Percentiles rank a stretch among this genome's conserved stretches.
Evolutionary conservation across 1,140 invertebrate species (phyloP).

Genomic region (Leptoteleia sp.): DNA sequence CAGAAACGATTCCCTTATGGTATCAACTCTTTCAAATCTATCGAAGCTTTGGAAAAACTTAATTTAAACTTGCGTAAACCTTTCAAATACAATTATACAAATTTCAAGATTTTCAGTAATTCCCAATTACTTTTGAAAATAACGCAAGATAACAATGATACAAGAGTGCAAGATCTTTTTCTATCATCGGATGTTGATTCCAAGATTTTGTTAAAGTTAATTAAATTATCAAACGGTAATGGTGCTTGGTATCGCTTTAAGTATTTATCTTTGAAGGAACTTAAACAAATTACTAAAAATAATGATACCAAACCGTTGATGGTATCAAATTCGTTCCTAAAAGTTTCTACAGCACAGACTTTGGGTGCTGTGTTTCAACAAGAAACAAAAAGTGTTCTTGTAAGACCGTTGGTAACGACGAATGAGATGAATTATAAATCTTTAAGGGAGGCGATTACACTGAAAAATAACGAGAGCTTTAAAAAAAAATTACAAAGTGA

Average conservation of each 20-base stretch:
- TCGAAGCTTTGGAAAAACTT: constrained; percentile 8
- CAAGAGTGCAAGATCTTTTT: constrained; percentile 7
- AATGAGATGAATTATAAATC: too few relatives aligned
- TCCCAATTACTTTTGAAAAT: constrained; percentile 7
- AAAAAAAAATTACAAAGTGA: too few relatives aligned
- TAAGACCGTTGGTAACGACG: too few relatives aligned
- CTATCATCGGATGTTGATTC: constrained; percentile 1
- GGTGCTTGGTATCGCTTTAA: constrained; percentile 8
- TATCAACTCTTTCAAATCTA: constrained; percentile 19
- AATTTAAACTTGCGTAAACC: not conserved
- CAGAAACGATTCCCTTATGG: too few relatives aligned
- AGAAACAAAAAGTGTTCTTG: too few relatives aligned
- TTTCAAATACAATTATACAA: not conserved
- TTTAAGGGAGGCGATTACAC: too few relatives aligned
- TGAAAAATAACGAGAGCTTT: too few relatives aligned
- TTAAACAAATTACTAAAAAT: too few relatives aligned
- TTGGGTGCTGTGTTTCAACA: not conserved
- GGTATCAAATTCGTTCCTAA: constrained; percentile 41
- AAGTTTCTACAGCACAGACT: constrained; percentile 23
- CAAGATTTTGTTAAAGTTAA: not conserved
- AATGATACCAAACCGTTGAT: not conserved
- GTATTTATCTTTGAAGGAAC: constrained; percentile 3
- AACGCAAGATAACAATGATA: not conserved
- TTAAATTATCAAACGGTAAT: not conserved
- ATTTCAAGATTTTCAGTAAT: not conserved